Conservation (phyloP, 1,140 invertebrate genomes). For the Hestina assimilis region DNA sequence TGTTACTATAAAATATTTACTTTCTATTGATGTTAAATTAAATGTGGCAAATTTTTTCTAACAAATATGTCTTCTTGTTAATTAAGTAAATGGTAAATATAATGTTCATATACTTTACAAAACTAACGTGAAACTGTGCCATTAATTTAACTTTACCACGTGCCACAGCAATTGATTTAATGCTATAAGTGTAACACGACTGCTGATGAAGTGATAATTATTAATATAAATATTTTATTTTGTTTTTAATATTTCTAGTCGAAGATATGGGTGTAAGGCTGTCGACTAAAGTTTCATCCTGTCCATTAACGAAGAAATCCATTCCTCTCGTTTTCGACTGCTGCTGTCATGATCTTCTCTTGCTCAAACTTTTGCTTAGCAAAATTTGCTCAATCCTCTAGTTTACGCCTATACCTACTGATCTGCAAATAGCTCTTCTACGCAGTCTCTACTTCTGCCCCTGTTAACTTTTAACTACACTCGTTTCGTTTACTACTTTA, state of each 20-base stretch:
- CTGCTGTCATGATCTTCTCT: constrained; percentile 60
- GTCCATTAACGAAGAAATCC: constrained; percentile 20
- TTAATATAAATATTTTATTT: constrained; percentile 54
- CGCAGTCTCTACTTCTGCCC: constrained; percentile 28
- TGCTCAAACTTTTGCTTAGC: constrained; percentile 71
- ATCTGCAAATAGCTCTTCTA: constrained; percentile 5
- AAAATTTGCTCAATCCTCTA: constrained; percentile 72
- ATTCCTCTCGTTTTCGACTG: constrained; percentile 47
- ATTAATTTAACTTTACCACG: constrained; percentile 74
- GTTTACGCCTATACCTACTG: constrained; percentile 25
- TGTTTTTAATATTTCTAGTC: constrained; percentile 71
- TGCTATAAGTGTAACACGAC: constrained; percentile 71
- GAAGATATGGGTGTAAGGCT: constrained; percentile 60
- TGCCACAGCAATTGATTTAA: constrained; percentile 72
- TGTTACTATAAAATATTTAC: constrained; percentile 31
- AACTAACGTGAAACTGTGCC: constrained; percentile 78
- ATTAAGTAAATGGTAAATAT: constrained; percentile 53
- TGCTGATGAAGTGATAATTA: constrained; percentile 73
- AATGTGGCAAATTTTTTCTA: constrained; percentile 40
- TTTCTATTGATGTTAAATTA: constrained; percentile 28
- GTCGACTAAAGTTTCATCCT: constrained; percentile 51
- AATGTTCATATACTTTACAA: constrained; percentile 69
- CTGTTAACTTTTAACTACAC: constrained; percentile 33
- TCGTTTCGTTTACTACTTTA: constrained; percentile 42
- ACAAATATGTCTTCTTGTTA: constrained; percentile 42